Evolutionary conservation across 2,797 vertebrate species (phyloP), one percentile per base, ranked within the genome.

Genomic region (Chaunax sp.): DNA sequence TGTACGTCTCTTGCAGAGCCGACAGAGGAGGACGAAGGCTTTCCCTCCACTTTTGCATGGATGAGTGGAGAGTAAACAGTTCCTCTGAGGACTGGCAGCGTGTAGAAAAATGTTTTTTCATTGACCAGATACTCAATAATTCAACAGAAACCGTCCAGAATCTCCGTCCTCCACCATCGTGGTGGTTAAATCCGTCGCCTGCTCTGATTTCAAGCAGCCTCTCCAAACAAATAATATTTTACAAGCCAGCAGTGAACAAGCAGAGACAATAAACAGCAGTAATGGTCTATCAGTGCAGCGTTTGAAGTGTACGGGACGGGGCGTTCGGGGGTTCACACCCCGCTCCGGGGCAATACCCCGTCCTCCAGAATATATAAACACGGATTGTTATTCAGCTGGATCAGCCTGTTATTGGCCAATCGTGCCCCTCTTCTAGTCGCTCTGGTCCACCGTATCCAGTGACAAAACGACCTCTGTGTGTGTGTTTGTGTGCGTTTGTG

Each of bases 311-410:
- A 28, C 49, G 45, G 25, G n/a, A 78, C 62, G 44, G 49, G 51
- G 60, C 43, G 64, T 79, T 50, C 22, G 53, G 54, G 50, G 75
- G 64, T 80, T 80, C 25, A 23, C 77, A 56, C 59, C 72, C 60
- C 2, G 33, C 64, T 72, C 44, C 2, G 14, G 77, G 65, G 69
- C 76, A 56, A n/a, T 2, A 61, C 67, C 80, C 57, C 18, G 2
- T 62, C 75, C 74, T 50, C 66, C 62, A 51, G 66, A 76, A 70
- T 73, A 85, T 79, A 76, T 88, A 89, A 90, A 91, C 85, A 83
- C 82, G 70, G 80, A 69, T 91, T 89, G 88, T 91, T 89, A 92
- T 91, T 91, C 89, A 86, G 79, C 71, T 63, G 85, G 81, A 88
- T 83, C 83, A 1, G 79, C 70, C 20, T 43, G 61, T 87, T 80